Conservation (phyloP, 1,140 invertebrate genomes). For the Chionoecetes opilio region DNA sequence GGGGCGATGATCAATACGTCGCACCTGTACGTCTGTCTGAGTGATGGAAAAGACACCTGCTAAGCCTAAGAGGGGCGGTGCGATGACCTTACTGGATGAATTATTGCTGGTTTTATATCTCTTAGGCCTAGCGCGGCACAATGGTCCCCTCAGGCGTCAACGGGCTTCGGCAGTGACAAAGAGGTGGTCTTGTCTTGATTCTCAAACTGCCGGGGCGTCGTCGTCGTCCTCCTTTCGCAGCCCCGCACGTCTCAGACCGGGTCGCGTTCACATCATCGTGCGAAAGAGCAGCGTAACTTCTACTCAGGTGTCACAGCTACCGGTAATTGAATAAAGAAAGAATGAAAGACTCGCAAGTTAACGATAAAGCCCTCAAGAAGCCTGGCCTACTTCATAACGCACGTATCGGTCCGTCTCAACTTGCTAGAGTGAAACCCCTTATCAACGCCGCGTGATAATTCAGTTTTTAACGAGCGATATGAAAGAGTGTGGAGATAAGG, state of each 20-base stretch:
- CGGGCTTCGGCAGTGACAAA: not conserved
- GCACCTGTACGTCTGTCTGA: not conserved
- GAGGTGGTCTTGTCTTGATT: not conserved
- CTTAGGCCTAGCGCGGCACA: not conserved
- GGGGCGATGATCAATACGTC: not conserved
- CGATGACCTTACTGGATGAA: conserved; percentile 1
- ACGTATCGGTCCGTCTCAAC: not conserved
- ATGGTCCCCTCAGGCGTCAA: not conserved
- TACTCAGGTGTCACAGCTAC: not conserved
- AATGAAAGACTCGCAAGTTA: no score
- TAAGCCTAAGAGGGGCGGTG: not conserved
- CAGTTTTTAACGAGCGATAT: conserved; percentile 19
- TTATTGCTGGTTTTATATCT: conserved; percentile 20
- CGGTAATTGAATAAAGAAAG: not conserved
- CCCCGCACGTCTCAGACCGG: not conserved
- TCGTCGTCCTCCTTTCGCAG: not conserved
- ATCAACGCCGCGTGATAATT: not conserved
- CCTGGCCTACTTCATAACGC: not conserved
- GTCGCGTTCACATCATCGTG: not conserved
- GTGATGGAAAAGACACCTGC: not conserved
- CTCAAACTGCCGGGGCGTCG: no score
- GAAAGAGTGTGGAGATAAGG: not conserved
- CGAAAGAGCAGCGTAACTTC: not conserved
- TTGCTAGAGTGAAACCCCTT: not conserved
- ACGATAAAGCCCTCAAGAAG: not conserved